These are phyloP conservation scores for Rhyacichthys aspro DNA, from an alignment of 2,797 vertebrate genomes.

Conservation along the genomic window DNA sequence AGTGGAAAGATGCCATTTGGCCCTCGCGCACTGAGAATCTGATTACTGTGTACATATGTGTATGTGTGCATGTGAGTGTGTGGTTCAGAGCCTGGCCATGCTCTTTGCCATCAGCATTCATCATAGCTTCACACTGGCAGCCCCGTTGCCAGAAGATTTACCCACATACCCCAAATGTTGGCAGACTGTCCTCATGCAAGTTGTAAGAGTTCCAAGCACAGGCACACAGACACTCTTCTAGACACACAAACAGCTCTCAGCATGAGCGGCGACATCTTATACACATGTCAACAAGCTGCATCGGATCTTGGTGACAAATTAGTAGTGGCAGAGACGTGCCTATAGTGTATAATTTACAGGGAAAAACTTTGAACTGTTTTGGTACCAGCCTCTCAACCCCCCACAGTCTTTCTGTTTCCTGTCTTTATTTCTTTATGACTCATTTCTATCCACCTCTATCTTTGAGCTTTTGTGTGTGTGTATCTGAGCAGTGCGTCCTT, in stretches of 20 bases:
- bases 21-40: constrained; percentile 70
- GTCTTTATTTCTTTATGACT: constrained; percentile 17
- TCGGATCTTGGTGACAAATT: constrained; percentile 63
- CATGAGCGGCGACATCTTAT: constrained; percentile 62
- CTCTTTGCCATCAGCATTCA: constrained; percentile 80
- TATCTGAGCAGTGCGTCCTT: constrained; percentile 68
- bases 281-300: constrained; percentile 76
- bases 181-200: constrained; percentile 40
- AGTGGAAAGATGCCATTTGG: constrained; percentile 76
- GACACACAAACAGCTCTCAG: constrained; percentile 69
- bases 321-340: constrained; percentile 37
- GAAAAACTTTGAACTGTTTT: constrained; percentile 5
- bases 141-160: constrained; percentile 75
- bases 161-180: constrained; percentile 71
- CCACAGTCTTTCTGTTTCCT: constrained; percentile 3
- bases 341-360: constrained; percentile 37
- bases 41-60: constrained; percentile 64
- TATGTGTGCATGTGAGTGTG: constrained; percentile 40
- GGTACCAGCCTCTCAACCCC: constrained; percentile 12
- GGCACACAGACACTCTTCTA: constrained; percentile 57
- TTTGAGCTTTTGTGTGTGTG: constrained; percentile 23
- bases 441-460: constrained; percentile 16
- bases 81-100: constrained; percentile 66
- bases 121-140: constrained; percentile 70
- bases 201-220: constrained; percentile 58